These are phyloP conservation scores for Argopecten irradians DNA, from an alignment of 1,140 invertebrate genomes.

Conservation along the genomic window DNA sequence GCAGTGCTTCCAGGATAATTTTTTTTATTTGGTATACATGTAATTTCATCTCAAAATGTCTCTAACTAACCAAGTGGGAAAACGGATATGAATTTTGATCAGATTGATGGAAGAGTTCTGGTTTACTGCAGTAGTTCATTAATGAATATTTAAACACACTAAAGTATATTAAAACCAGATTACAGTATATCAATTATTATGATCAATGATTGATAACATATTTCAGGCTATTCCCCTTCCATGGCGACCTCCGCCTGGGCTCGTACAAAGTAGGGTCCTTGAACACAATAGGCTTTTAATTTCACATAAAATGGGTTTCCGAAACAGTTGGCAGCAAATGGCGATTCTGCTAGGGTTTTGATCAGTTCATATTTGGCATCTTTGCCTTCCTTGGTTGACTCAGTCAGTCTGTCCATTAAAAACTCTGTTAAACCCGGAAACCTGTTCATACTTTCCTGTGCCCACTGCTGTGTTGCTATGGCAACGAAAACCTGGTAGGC, in stretches of 20 bases:
- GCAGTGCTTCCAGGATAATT: no score
- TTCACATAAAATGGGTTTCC: constrained; percentile 81
- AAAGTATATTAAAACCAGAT: no score
- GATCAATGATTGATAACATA: not conserved
- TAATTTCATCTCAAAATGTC: no score
- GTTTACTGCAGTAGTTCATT: not conserved
- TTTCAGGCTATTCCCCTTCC: constrained; percentile 55
- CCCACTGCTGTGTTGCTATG: constrained; percentile 81
- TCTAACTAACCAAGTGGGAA: no score
- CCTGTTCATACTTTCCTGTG: constrained; percentile 81
- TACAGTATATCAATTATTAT: not conserved
- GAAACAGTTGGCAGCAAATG: constrained; percentile 81
- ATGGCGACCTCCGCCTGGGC: constrained; percentile 82
- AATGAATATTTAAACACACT: not conserved
- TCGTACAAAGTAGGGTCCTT: constrained; percentile 86
- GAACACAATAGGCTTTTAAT: constrained; percentile 82
- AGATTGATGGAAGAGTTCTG: not conserved
- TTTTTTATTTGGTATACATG: no score
- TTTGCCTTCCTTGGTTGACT: constrained; percentile 83
- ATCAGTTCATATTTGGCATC: constrained; percentile 86
- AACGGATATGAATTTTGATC: no score
- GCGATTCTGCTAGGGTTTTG: constrained; percentile 80
- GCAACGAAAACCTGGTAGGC: constrained; percentile 79
- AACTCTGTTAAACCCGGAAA: constrained; percentile 85
- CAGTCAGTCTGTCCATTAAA: constrained; percentile 84